phyloP scores from a whole-genome alignment of 2,797 vertebrate species.

The Holocentrus rufus region DNA sequence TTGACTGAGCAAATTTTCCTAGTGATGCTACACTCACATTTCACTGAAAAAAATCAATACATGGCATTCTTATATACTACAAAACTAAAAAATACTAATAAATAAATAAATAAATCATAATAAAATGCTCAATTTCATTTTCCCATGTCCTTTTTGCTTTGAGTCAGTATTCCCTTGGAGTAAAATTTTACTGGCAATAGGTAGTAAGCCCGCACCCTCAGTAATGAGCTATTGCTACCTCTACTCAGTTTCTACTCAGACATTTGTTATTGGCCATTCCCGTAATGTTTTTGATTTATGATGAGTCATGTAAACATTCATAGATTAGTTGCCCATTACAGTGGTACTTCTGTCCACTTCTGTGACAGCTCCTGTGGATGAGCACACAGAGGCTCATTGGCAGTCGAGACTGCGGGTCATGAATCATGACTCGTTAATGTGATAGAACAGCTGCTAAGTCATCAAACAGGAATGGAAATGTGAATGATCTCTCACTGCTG shows the following conservation, averaged over 20 bases:
- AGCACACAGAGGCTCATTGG: constrained; percentile 7
- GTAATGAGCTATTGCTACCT: not conserved
- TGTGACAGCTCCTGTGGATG: not conserved
- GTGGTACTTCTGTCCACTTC: not conserved
- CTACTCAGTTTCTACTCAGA: not conserved
- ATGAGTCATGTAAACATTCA: not conserved
- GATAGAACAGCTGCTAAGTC: not conserved
- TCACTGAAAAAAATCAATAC: not conserved
- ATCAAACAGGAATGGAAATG: not conserved
- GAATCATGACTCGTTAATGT: constrained; percentile 7
- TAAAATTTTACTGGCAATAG: not conserved
- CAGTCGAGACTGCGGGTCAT: not conserved
- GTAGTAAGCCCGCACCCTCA: too few relatives aligned
- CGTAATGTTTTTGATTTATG: not conserved
- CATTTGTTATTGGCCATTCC: not conserved
- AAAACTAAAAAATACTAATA: too few relatives aligned
- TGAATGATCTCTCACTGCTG: constrained; percentile 11
- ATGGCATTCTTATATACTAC: too few relatives aligned
- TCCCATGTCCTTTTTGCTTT: not conserved
- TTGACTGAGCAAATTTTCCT: too few relatives aligned
- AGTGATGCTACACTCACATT: too few relatives aligned
- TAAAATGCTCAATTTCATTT: not conserved
- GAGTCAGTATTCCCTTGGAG: too few relatives aligned
- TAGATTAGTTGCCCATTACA: not conserved
- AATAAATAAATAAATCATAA: too few relatives aligned